Evolutionary conservation across 1,140 invertebrate genomes (phyloP).

Genomic region (Lanistes nyassanus): DNA sequence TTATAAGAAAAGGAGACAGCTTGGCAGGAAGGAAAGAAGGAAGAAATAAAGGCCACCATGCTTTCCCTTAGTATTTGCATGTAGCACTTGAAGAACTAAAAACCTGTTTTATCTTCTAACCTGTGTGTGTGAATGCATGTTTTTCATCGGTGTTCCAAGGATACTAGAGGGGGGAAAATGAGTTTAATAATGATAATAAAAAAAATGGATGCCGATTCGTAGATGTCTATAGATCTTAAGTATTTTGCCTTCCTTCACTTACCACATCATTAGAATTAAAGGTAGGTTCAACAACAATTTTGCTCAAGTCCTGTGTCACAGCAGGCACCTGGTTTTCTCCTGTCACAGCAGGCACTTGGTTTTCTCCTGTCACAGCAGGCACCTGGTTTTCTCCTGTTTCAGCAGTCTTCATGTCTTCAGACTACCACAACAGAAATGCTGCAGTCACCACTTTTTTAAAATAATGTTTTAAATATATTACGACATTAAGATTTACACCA

Average conservation of each 20-base stretch:
- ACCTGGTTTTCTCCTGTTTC: neutral
- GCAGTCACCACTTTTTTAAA: slow-evolving; percentile 15
- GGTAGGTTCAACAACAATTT: slow-evolving; percentile 52
- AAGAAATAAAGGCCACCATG: neutral
- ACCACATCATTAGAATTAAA: slow-evolving; percentile 52
- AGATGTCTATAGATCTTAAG: no score
- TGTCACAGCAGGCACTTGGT: neutral
- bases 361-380: slow-evolving; percentile 36
- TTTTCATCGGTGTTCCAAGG: no score
- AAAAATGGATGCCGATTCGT: no score
- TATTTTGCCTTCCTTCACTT: no score
- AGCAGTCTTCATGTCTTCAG: neutral
- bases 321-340: slow-evolving; percentile 18
- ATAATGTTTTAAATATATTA: neutral
- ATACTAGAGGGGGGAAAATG: no score
- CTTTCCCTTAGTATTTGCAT: neutral
- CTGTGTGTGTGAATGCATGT: slow-evolving; percentile 27
- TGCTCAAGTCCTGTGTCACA: slow-evolving; percentile 51
- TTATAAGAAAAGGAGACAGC: slow-evolving; percentile 16
- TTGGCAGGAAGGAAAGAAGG: neutral
- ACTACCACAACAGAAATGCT: neutral
- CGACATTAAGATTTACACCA: neutral
- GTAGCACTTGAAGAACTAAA: neutral
- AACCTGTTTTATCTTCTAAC: neutral
- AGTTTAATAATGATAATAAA: no score